Conservation (phyloP, 2,888 invertebrate species). For the Drosophila hamatofila region DNA sequence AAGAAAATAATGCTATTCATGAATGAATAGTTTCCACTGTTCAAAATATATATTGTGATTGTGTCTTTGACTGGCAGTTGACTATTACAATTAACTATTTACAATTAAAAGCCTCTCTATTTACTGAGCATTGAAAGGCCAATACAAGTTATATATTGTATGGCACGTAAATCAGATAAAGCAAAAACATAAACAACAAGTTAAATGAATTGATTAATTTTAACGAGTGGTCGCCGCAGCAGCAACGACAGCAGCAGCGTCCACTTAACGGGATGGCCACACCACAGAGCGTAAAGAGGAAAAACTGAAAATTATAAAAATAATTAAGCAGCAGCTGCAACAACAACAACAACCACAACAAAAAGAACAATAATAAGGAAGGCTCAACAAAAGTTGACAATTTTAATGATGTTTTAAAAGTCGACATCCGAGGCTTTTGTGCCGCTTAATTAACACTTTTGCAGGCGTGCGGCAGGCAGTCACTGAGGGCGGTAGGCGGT, state of each 20-base stretch:
- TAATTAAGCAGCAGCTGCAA: slow-evolving; percentile 61
- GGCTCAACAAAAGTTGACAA: slow-evolving; percentile 63
- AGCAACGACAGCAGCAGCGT: slow-evolving; percentile 15
- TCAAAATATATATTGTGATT: too few species aligned
- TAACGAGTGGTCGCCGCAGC: slow-evolving; percentile 46
- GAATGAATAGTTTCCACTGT: not conserved
- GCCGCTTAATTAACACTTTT: slow-evolving; percentile 71
- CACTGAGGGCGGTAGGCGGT: not conserved
- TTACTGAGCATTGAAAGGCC: not conserved
- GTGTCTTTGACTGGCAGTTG: too few species aligned
- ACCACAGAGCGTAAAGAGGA: slow-evolving; percentile 13
- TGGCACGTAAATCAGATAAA: slow-evolving; percentile 31
- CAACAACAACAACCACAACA: not conserved
- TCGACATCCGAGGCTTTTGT: slow-evolving; percentile 57
- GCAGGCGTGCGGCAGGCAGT: slow-evolving; percentile 29
- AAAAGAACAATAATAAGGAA: not conserved
- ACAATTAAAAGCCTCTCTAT: not conserved
- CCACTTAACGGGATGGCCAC: slow-evolving; percentile 44
- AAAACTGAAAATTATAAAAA: slow-evolving; percentile 57
- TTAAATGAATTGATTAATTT: slow-evolving; percentile 65
- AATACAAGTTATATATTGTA: slow-evolving; percentile 20
- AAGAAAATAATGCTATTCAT: not conserved
- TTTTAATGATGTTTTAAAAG: slow-evolving; percentile 63
- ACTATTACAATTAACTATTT: not conserved
- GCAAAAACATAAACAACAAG: slow-evolving; percentile 13